These are phyloP conservation scores for Lucilia cuprina DNA, from an alignment of 1,140 invertebrate species.

Conservation along the genomic window DNA sequence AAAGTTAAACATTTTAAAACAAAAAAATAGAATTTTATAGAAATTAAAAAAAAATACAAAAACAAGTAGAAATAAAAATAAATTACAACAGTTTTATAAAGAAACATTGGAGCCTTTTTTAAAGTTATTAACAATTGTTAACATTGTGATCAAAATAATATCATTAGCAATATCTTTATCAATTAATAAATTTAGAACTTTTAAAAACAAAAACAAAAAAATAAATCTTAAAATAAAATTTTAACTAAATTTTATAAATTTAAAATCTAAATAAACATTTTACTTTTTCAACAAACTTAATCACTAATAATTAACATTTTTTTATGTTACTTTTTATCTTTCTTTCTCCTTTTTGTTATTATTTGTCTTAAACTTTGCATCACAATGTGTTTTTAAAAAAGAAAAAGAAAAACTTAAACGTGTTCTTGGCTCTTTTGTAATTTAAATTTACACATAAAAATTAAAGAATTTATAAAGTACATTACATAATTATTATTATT, in stretches of 20 bases:
- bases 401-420: too few relatives aligned
- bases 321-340: too few relatives aligned
- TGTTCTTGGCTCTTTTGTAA: too few relatives aligned
- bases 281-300: background rate
- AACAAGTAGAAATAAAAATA: constrained; percentile 18
- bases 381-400: too few relatives aligned
- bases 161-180: background rate
- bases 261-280: constrained; percentile 4
- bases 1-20: too few relatives aligned
- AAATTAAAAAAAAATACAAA: background rate
- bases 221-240: background rate
- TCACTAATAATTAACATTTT: background rate
- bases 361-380: background rate
- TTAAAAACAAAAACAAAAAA: too few relatives aligned
- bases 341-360: too few relatives aligned
- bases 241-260: background rate
- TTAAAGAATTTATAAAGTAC: constrained; percentile 42
- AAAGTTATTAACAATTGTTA: background rate
- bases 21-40: constrained; percentile 25
- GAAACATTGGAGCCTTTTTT: background rate
- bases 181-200: background rate
- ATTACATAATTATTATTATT: constrained; percentile 42
- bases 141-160: background rate
- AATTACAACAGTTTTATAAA: constrained; percentile 4
- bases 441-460: too few relatives aligned